Evolutionary conservation across 2,888 invertebrate species (phyloP), one percentile per base, ranked within the genome.

Genomic region (Orchesella flavescens): DNA sequence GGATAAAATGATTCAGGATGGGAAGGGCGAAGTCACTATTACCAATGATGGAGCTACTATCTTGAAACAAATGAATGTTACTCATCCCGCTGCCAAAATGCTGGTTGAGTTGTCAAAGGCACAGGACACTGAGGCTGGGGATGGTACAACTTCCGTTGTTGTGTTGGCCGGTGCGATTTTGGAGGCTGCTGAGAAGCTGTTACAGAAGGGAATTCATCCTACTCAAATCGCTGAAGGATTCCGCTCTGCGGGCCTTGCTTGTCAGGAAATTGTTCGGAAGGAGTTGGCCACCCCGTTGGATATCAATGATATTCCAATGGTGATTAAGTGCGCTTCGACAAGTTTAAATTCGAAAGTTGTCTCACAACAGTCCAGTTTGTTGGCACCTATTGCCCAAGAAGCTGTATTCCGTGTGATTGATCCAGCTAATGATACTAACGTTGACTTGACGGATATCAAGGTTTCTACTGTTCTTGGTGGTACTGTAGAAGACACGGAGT

Each of bases 11-110:
- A 99, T 99, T 89, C 99, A 99, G 92, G 93, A 97, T 49, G 94
- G 94, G 49, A 98, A 97, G 91, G 99, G 99, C 9, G 99, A 99
- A 92, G 99, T 99, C 0, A 99, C 98, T 1, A 99, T 99, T 86
- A 99, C 99, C 75, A 99, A 99, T 91, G 99, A 99, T 92, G 99
- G 99, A 80, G 99, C 99, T 49, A 99, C 99, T 49, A 99, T 99
- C 91, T 92, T 99, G 84, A 98, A 99, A 91, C 96, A 99, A 92
- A 99, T 99, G 94, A 97, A 97, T 91, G 98, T 99, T 1, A 93
- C 97, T 86, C 99, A 99, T 91, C 99, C 99, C 69, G 98, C 99
- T 88, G 99, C 99, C 21, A 98, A 98, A 93, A 99, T 99, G 98
- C 92, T 99, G 90, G 99, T 99, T 4, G 99, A 99, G 91, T 92